These are phyloP conservation scores for Bombyx mandarina DNA, from an alignment of 1,140 invertebrate species.

Conservation along the genomic window DNA sequence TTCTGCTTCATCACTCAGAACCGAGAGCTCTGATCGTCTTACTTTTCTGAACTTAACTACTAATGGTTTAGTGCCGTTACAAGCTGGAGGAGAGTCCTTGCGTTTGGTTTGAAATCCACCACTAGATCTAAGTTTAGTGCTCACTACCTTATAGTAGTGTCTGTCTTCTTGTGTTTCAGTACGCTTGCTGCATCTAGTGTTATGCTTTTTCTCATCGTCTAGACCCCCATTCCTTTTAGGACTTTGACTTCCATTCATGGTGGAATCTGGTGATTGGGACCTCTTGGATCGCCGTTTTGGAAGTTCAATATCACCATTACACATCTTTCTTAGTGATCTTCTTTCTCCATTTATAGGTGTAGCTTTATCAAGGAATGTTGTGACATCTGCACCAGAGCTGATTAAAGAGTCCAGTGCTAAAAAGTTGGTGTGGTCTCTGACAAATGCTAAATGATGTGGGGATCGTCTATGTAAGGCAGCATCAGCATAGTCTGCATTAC, in stretches of 20 bases:
- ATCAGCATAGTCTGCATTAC: constrained; percentile 78
- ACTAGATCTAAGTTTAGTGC: constrained; percentile 78
- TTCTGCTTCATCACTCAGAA: constrained; percentile 85
- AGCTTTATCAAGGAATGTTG: constrained; percentile 73
- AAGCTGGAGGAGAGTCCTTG: constrained; percentile 35
- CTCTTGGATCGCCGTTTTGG: constrained; percentile 35
- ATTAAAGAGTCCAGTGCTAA: constrained; percentile 79
- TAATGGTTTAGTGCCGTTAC: constrained; percentile 68
- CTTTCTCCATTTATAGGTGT: constrained; percentile 54
- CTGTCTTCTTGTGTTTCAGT: constrained; percentile 74
- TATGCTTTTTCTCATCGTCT: constrained; percentile 44
- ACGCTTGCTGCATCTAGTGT: constrained; percentile 63
- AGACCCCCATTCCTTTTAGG: constrained; percentile 42
- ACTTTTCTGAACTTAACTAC: constrained; percentile 82
- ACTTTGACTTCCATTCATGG: constrained; percentile 38
- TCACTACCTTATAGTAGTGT: constrained; percentile 82
- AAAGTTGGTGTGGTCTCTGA: constrained; percentile 80
- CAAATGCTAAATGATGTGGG: constrained; percentile 79
- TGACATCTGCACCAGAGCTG: constrained; percentile 72
- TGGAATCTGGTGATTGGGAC: constrained; percentile 43
- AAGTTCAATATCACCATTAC: constrained; percentile 49
- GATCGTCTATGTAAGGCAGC: constrained; percentile 77
- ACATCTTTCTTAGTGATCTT: constrained; percentile 53
- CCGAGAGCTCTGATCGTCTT: constrained; percentile 79
- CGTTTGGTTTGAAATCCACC: constrained; percentile 53